phyloP scores from a whole-genome alignment of 2,797 vertebrate species.

The Anguilla megastoma region DNA sequence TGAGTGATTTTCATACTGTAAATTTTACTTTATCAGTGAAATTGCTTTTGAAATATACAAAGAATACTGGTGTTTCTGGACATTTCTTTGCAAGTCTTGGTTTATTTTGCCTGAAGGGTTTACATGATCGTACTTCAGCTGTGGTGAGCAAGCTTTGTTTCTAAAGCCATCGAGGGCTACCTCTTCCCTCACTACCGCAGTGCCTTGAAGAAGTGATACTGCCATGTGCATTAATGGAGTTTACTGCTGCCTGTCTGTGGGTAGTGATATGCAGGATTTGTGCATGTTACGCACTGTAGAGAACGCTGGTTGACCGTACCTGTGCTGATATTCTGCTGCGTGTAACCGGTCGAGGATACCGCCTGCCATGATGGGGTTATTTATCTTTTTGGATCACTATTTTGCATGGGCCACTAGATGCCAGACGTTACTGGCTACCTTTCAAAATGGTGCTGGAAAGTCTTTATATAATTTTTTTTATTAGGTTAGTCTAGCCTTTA shows the following conservation, averaged over 20 bases:
- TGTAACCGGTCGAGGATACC: neutral
- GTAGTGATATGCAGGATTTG: neutral
- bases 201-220: conserved; percentile 8
- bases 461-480: neutral
- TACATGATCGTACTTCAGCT: neutral
- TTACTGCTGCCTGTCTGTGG: neutral
- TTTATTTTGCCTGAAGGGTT: neutral
- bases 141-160: neutral
- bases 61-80: neutral
- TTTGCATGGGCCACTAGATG: neutral
- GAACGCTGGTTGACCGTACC: neutral
- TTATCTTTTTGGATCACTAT: neutral
- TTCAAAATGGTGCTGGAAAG: neutral
- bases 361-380: neutral
- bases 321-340: neutral
- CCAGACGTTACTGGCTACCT: neutral
- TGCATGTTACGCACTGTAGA: neutral
- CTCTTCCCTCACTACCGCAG: neutral
- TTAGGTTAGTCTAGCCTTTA: neutral
- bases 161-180: neutral
- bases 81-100: neutral
- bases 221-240: neutral
- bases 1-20: neutral
- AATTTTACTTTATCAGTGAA: neutral
- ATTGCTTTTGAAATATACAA: neutral